Base-by-base conservation (phyloP, 1,140 invertebrate species). In the Physella acuta region DNA sequence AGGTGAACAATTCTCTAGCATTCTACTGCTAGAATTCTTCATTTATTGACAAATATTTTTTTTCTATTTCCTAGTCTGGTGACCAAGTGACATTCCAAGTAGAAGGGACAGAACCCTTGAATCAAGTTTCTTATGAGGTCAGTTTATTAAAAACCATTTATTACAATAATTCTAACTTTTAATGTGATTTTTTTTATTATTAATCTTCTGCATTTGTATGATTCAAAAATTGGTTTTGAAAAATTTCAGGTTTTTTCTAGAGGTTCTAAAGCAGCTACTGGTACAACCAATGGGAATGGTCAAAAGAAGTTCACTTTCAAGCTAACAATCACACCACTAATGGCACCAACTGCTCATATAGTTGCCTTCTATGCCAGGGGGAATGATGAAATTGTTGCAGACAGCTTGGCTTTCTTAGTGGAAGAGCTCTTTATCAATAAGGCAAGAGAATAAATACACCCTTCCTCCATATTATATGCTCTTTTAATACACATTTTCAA, bases 201-300 rank as follows among this genome's bases (percentile, higher is more conserved):
- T n/a, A n/a, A n/a, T n/a, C n/a, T n/a, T n/a, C n/a, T n/a, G n/a
- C n/a, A n/a, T n/a, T n/a, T n/a, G n/a, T n/a, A n/a, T n/a, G n/a
- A n/a, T n/a, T n/a, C n/a, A n/a, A n/a, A n/a, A n/a, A n/a, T n/a
- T n/a, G n/a, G n/a, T n/a, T n/a, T n/a, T n/a, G n/a, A n/a, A n/a
- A n/a, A n/a, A 51, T 49, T 69, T 36, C 60, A 79, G 78, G 66
- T 79, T 49, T 52, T 79, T 20, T 75, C 78, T n/a, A 73, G 76
- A 70, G 70, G 71, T 2, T 63, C 51, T 0, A 39, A 72, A 20
- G 70, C 66, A 2, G 31, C 28, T 2, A 61, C 65, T 28, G 73
- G 71, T 1, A 56, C 31, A n/a, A 62, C 71, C 2, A 44, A 66
- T 39, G 55, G 65, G 0, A 39, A 65, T 17, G 70, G 67, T 30